Percentiles rank a stretch among this genome's conserved stretches.
phyloP scores from a whole-genome alignment of 2,888 invertebrate species.

The Caenorhabditis sp. region DNA sequence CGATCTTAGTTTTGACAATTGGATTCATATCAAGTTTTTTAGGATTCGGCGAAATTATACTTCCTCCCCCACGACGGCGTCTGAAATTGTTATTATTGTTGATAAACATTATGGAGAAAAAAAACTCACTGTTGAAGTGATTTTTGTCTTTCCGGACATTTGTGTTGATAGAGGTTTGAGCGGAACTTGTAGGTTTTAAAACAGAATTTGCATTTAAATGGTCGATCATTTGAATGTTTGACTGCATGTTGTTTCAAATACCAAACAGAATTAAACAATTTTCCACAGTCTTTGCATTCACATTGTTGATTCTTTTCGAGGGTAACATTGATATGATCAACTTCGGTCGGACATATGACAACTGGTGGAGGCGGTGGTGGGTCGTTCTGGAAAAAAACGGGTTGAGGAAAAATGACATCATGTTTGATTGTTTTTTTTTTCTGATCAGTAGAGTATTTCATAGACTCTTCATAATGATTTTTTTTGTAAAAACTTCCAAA shows the following conservation, averaged over 20 bases:
- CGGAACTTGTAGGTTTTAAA: constrained; percentile 71
- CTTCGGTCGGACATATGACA: constrained; percentile 68
- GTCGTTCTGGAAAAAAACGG: constrained; percentile 55
- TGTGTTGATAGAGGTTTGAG: constrained; percentile 71
- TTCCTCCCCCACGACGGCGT: constrained; percentile 27
- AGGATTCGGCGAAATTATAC: constrained; percentile 8
- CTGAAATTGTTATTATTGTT: constrained; percentile 2
- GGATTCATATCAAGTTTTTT: constrained; percentile 31
- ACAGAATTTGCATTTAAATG: constrained; percentile 71
- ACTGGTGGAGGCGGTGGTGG: constrained; percentile 67
- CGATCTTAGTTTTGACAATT: constrained; percentile 44
- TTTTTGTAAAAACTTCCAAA: too few species aligned
- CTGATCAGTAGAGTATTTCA: too few species aligned
- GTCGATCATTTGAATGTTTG: constrained; percentile 70
- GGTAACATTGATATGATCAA: constrained; percentile 66
- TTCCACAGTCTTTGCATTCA: constrained; percentile 70
- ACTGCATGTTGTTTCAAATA: constrained; percentile 71
- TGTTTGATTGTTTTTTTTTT: too few species aligned
- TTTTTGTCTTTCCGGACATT: constrained; percentile 68
- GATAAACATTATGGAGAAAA: neutral
- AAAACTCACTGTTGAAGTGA: constrained; percentile 43
- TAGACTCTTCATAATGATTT: too few species aligned
- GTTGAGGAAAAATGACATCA: too few species aligned
- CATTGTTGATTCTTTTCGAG: constrained; percentile 70
- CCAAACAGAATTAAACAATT: constrained; percentile 70